These are phyloP conservation scores for Limnephilus lunatus DNA, from an alignment of 2,888 invertebrate species.

Conservation along the genomic window DNA sequence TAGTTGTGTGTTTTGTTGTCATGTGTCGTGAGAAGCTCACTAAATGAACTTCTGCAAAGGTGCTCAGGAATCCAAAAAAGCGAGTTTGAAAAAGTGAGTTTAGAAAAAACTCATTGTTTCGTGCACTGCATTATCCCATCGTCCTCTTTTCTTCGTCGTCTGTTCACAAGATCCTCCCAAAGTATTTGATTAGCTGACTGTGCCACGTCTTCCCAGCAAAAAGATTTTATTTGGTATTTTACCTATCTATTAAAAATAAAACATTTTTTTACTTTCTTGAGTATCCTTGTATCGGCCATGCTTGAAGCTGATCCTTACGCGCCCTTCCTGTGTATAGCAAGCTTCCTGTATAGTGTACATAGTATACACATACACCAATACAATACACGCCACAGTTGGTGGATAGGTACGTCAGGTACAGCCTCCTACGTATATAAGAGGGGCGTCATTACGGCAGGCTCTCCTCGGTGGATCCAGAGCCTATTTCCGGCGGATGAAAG, in stretches of 20 bases:
- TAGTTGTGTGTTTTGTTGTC: no score
- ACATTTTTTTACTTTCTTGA: not conserved
- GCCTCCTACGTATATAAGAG: not conserved
- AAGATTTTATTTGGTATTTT: not conserved
- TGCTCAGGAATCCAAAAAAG: not conserved
- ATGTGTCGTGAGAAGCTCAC: not conserved
- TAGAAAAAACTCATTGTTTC: not conserved
- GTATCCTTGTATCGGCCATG: not conserved
- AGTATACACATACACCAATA: not conserved
- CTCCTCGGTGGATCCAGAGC: conserved; percentile 6
- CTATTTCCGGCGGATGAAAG: conserved; percentile 31
- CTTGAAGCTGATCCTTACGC: not conserved
- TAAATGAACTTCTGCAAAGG: not conserved
- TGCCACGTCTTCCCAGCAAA: not conserved
- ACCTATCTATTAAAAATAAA: not conserved
- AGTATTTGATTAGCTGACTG: not conserved
- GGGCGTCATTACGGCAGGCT: conserved; percentile 23
- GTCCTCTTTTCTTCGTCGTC: not conserved
- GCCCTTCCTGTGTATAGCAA: not conserved
- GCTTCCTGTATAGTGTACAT: not conserved
- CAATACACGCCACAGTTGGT: not conserved
- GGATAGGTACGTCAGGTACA: not conserved
- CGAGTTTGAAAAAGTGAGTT: no score
- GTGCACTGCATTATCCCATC: not conserved
- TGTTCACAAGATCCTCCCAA: not conserved